Base-by-base conservation (phyloP, 2,113 vertebrate genomes). In the Bos javanicus region DNA sequence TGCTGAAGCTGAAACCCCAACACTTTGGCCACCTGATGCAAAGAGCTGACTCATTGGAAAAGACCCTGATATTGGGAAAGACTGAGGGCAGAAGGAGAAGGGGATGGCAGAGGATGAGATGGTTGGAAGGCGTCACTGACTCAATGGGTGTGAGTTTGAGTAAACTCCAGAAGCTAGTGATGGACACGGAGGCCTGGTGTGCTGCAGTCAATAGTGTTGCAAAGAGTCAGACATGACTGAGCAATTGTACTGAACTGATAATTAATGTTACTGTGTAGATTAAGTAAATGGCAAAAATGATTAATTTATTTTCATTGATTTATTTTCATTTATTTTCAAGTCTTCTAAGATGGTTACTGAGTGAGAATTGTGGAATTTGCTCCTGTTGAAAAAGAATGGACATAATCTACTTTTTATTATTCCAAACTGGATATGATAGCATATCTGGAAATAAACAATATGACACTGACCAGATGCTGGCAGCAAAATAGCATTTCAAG, bases 401-500 rank as follows among this genome's bases (percentile, higher is more conserved):
- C 46, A 93, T 50, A 98, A 92, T 89, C 74, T 92, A 86, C 76
- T 36, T 98, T 96, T 91, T 87, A 60, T 96, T 96, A 78, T 98
- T 98, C 96, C 96, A 98, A 96, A 94, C 33, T 92, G 67, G 59
- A 92, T 85, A 92, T 19, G 90, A 91, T 88, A 96, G 74, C 87
- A 19, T 92, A 92, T 94, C 62, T 97, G 67, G 92, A 98, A 97
- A 97, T 95, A 96, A 97, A 91, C 21, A 90, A 17, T 92, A 57
- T 93, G 86, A 91, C 92, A 95, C 23, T 74, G 87, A 83, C 83
- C 90, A 97, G 95, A 94, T 56, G 85, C 95, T 98, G 94, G 95
- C 83, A 96, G 95, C 60, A 98, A 96, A 99, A 95, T 15, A 89
- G 17, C 78, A 48, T 97, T 98, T 97, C 83, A 71, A 82, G 95